A percentile compares a stretch with the other conserved stretches of the same genome.
These are phyloP conservation scores for Toxonevra muliebris DNA, from an alignment of 2,888 invertebrate species.

Conservation along the genomic window DNA sequence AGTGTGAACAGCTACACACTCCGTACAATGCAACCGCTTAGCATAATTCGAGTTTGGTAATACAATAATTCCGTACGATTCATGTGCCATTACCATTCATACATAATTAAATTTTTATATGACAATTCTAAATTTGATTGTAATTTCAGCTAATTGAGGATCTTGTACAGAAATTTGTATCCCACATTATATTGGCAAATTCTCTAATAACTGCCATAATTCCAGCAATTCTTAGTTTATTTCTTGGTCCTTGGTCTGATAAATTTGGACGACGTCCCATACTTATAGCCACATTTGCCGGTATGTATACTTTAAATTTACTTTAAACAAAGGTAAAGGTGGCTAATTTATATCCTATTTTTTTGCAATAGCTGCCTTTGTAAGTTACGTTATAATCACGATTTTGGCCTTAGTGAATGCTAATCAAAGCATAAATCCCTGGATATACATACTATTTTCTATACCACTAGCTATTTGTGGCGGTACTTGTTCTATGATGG, in stretches of 20 bases:
- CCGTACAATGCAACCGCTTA: no score
- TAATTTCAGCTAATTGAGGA: constrained; percentile 60
- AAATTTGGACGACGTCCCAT: no score
- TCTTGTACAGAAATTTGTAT: constrained; percentile 72
- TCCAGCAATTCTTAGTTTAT: constrained; percentile 74
- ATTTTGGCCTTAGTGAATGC: constrained; percentile 47
- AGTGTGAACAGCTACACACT: no score
- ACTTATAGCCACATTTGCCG: constrained; percentile 70
- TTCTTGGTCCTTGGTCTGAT: constrained; percentile 84
- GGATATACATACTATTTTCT: constrained; percentile 66
- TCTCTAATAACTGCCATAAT: constrained; percentile 72
- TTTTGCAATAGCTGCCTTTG: constrained; percentile 48
- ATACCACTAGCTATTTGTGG: constrained; percentile 71
- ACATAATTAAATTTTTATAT: background rate
- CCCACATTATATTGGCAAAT: constrained; percentile 71
- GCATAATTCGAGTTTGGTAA: no score
- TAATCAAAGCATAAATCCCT: constrained; percentile 51
- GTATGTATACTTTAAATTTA: constrained; percentile 55
- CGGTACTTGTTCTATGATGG: constrained; percentile 70
- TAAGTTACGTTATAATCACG: constrained; percentile 46
- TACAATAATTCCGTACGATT: no score
- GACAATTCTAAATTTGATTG: background rate
- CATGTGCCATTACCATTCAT: background rate
- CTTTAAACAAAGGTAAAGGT: background rate
- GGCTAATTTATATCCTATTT: background rate